A percentile compares a stretch with the other conserved stretches of the same genome.
Evolutionary conservation across 2,888 invertebrate genomes (phyloP).

Genomic region (Melanotus villosus): DNA sequence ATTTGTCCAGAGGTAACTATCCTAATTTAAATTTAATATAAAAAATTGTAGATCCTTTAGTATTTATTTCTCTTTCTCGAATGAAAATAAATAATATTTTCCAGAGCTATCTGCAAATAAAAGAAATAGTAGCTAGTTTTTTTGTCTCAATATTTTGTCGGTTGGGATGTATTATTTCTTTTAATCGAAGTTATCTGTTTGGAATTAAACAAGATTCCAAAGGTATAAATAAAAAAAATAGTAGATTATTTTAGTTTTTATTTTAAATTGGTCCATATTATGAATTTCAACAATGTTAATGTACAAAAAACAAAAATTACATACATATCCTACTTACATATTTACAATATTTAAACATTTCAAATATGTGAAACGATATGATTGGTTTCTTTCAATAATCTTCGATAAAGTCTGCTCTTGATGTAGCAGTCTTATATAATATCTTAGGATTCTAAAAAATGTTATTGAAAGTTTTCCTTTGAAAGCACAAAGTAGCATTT

Average conservation of each 20-base stretch:
- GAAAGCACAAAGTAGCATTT: conserved; percentile 34
- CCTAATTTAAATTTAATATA: too few relatives aligned
- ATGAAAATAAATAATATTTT: too few relatives aligned
- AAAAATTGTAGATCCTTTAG: too few relatives aligned
- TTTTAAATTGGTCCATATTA: conserved; percentile 41
- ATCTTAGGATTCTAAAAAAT: neutral
- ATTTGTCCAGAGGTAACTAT: too few relatives aligned
- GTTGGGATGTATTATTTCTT: too few relatives aligned
- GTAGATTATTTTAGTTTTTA: conserved; percentile 21
- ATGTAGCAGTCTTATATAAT: conserved; percentile 6
- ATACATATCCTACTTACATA: conserved; percentile 52
- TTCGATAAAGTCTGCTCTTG: conserved; percentile 8
- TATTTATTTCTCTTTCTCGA: too few relatives aligned
- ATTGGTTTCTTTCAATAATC: conserved; percentile 26
- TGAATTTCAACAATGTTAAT: conserved; percentile 50
- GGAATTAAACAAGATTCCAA: too few relatives aligned
- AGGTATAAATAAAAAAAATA: neutral
- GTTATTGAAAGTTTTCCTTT: conserved; percentile 25
- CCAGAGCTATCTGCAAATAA: too few relatives aligned
- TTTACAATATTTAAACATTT: conserved; percentile 46
- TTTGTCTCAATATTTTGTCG: too few relatives aligned
- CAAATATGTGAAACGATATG: conserved; percentile 30
- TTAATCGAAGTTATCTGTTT: too few relatives aligned
- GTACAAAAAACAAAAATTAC: conserved; percentile 55
- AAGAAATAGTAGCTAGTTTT: too few relatives aligned